Base-by-base conservation (phyloP, 2,113 vertebrate species). In the Notechis scutatus region DNA sequence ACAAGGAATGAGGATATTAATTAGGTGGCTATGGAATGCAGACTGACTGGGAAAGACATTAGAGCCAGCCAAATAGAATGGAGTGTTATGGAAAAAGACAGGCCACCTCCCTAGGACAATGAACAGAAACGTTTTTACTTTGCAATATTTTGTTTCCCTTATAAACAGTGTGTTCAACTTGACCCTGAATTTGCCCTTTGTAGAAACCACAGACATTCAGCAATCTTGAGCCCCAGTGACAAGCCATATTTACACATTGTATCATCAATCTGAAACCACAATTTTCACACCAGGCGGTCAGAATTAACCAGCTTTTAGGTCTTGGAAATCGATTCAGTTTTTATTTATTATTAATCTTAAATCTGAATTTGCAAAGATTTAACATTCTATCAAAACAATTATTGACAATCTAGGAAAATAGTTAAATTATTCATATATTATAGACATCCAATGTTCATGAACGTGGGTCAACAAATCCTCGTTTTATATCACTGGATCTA, bases 231-330 rank as follows among this genome's bases (percentile, higher is more conserved):
- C 57, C 91, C 55, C 87, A 89, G 61, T 69, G 57, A 12, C 50
- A 74, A 89, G 9, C 61, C 87, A 56, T 18, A 89, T 10, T 26
- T 47, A 39, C 6, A 81, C 4, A 54, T 52, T 56, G 24, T 81
- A 24, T 20, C 50, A 55, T 42, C 50, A 81, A 55, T 64, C 61
- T 89, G 87, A 92, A 88, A 88, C 86, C 91, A 88, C 87, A 92
- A 52, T 61, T 61, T 23, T 69, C 29, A 74, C 29, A 87, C 45
- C 6, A 34, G 12, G 9, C 1, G 9, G 64, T 14, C 23, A 26
- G 14, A 23, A 26, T 20, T 18, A 45, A 34, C 39, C 11, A 54
- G 6, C 3, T 88, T 50, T 88, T 39, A 74, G 6, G n/a, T 81
- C 34, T 81, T 81, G 18, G 34, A 9, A 34, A 91, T 55, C 6